phyloP scores from a whole-genome alignment of 2,797 vertebrate species.

The Peromyscus eremicus region DNA sequence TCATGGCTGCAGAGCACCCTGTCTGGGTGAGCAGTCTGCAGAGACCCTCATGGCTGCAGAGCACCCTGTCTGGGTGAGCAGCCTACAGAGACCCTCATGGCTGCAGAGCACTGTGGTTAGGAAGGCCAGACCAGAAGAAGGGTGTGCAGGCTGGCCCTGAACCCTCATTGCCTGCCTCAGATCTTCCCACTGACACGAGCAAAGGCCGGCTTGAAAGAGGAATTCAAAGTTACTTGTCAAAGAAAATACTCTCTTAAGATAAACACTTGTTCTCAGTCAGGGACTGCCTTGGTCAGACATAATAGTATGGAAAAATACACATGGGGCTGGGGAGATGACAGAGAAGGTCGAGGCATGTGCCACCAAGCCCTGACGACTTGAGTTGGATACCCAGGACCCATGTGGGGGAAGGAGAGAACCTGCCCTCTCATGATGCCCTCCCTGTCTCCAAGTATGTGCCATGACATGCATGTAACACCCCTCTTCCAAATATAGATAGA shows the following conservation, averaged over 20 bases:
- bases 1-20: neutral
- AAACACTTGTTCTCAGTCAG: neutral
- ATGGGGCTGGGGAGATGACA: neutral
- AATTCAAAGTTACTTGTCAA: conserved; percentile 31
- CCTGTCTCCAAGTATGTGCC: neutral
- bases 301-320: neutral
- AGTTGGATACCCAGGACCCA: neutral
- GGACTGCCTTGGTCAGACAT: neutral
- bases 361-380: neutral
- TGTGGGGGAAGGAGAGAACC: neutral
- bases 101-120: neutral
- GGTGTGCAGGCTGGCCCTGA: neutral
- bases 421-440: neutral
- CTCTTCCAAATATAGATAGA: neutral
- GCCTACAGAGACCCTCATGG: neutral
- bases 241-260: neutral
- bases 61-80: neutral
- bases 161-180: neutral
- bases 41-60: neutral
- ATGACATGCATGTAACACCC: neutral
- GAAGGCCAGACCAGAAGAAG: neutral
- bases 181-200: neutral
- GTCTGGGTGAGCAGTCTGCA: neutral
- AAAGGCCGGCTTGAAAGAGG: neutral
- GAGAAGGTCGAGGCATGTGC: neutral